These are phyloP conservation scores for Caenorhabditis sp. DNA, from an alignment of 2,888 invertebrate genomes.

Conservation along the genomic window DNA sequence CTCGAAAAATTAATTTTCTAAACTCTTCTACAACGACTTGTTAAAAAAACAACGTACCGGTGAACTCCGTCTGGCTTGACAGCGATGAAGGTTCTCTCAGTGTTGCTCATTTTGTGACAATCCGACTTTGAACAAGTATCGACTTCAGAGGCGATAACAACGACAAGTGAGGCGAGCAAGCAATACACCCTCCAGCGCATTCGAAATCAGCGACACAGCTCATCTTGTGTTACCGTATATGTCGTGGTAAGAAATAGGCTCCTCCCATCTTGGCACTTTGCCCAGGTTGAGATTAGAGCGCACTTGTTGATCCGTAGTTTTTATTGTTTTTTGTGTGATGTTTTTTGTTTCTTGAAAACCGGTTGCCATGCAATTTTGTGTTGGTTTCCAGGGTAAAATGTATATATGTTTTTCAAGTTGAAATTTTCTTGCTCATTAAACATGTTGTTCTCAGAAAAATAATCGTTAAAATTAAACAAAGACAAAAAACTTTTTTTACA, in stretches of 20 bases:
- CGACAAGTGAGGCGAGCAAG: slow-evolving; percentile 34
- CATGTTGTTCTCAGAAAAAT: no score
- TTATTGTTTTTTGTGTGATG: not conserved
- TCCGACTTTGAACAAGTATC: slow-evolving; percentile 43
- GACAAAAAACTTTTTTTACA: slow-evolving; percentile 1
- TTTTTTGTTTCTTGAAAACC: slow-evolving; percentile 1
- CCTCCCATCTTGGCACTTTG: slow-evolving; percentile 17
- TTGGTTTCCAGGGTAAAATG: not conserved
- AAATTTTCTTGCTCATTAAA: not conserved
- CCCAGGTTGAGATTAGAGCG: slow-evolving; percentile 21
- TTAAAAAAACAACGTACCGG: slow-evolving; percentile 41
- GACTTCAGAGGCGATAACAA: slow-evolving; percentile 26
- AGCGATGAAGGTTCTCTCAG: slow-evolving; percentile 95
- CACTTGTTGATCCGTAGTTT: not conserved
- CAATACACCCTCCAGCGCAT: slow-evolving; percentile 7
- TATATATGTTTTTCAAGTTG: not conserved
- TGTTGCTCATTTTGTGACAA: slow-evolving; percentile 45
- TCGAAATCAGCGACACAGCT: slow-evolving; percentile 19
- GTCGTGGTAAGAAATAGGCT: slow-evolving; percentile 13
- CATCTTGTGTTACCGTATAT: slow-evolving; percentile 30
- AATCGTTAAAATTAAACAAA: no score
- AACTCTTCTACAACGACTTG: not conserved
- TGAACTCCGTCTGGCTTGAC: slow-evolving; percentile 98
- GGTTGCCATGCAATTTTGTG: not conserved
- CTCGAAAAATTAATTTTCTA: not conserved